Base-by-base conservation (phyloP, 2,797 vertebrate species). In the Orientallactaga sibirica region DNA sequence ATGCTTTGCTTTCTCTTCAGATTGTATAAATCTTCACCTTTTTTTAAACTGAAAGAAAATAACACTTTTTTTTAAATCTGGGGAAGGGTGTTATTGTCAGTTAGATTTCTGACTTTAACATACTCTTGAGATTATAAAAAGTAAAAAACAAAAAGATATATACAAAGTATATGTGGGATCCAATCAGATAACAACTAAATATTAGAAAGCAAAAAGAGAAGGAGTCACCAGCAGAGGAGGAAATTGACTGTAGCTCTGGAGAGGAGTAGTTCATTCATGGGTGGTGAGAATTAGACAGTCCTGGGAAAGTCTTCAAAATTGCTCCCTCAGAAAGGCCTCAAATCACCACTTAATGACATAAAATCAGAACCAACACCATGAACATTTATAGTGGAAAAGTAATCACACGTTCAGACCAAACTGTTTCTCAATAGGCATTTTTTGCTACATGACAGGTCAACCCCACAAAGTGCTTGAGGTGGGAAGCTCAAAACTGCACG, bases 181-280 rank as follows among this genome's bases (percentile, higher is more conserved):
- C 58, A 92, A 90, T 88, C 55, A 90, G 89, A 90, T 68, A 61
- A 92, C 58, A 77, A 89, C 88, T 93, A 79, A 93, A 85, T 48
- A 81, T 43, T 86, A 81, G 68, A 81, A 73, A 48, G 20, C 18
- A 64, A 55, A 85, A 25, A 75, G 71, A 91, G 37, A 29, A 85
- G 70, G 86, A 87, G 8, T 61, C 19, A 83, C 5, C 5, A 58
- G 24, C 22, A 85, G 86, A 82, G 76, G 92, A 71, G 48, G 84
- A 92, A 93, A 78, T 58, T 55, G n/a, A 16, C 70, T 85, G 15
- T 14, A 62, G 84, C 55, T 84, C 55, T 76, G 19, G 10, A 37
- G 58, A 11, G 29, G 6, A 2, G 70, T 77, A 82, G 75, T 22
- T n/a, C 20, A 81, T 66, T 86, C 66, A 86, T 25, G 18, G 18